Evolutionary conservation across 2,888 invertebrate species (phyloP).

Genomic region (Tetragonula carbonaria): DNA sequence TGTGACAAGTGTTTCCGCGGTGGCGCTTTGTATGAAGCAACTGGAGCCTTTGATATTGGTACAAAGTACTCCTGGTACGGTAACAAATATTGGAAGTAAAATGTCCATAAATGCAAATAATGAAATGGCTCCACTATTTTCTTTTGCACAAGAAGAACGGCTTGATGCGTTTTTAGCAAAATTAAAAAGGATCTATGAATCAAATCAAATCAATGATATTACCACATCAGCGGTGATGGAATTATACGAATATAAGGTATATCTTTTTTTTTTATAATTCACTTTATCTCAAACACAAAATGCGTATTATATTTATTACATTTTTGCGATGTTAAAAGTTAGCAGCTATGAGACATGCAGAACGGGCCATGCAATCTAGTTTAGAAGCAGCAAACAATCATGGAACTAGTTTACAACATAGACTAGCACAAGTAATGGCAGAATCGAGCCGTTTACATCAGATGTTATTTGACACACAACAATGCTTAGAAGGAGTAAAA

Average conservation of each 20-base stretch:
- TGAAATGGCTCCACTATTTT: slow-evolving; percentile 80
- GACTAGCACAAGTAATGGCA: slow-evolving; percentile 84
- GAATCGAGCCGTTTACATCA: slow-evolving; percentile 85
- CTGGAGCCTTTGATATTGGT: slow-evolving; percentile 80
- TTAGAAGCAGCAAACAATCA: slow-evolving; percentile 85
- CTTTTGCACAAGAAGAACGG: slow-evolving; percentile 85
- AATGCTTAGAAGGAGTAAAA: slow-evolving; percentile 84
- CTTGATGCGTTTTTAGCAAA: slow-evolving; percentile 85
- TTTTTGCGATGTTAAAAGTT: slow-evolving; percentile 78
- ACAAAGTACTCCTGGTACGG: slow-evolving; percentile 65
- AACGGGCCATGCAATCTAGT: slow-evolving; percentile 84
- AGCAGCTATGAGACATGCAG: slow-evolving; percentile 85
- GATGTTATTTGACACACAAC: slow-evolving; percentile 85
- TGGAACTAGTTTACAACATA: slow-evolving; percentile 85
- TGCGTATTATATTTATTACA: not conserved
- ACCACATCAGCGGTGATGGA: slow-evolving; percentile 90
- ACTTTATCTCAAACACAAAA: not conserved
- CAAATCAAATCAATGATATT: slow-evolving; percentile 86
- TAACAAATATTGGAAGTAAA: slow-evolving; percentile 46
- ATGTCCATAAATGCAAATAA: slow-evolving; percentile 36
- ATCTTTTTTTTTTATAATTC: not conserved
- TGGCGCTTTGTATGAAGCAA: slow-evolving; percentile 80
- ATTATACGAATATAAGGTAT: slow-evolving; percentile 88
- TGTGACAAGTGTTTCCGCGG: slow-evolving; percentile 66
- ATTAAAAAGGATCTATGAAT: slow-evolving; percentile 84